A percentile compares a stretch with the other conserved stretches of the same genome.
Evolutionary conservation across 2,888 invertebrate species (phyloP).

Genomic region (Asteroscopus sphinx): DNA sequence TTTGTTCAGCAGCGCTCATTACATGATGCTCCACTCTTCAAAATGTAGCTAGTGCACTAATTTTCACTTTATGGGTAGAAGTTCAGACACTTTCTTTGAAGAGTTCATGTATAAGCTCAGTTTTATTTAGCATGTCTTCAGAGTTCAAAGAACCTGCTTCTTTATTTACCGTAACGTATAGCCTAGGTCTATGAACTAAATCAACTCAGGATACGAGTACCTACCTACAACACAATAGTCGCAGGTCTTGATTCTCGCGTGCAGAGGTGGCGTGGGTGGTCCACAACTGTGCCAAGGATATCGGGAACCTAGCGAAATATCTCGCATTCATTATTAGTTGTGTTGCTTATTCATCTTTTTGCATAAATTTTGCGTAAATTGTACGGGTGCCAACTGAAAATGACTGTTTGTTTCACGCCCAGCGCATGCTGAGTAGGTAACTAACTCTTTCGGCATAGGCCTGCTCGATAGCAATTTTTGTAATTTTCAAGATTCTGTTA

Average conservation of each 20-base stretch:
- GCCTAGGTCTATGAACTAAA: conserved; percentile 36
- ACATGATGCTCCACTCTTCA: too few relatives aligned
- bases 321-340: conserved; percentile 38
- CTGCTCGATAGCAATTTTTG: too few relatives aligned
- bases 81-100: too few relatives aligned
- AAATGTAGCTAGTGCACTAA: too few relatives aligned
- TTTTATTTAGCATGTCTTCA: too few relatives aligned
- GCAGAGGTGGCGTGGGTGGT: conserved; percentile 73
- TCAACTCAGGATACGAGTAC: conserved; percentile 41
- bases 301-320: conserved; percentile 63
- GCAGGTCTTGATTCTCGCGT: conserved; percentile 35
- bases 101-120: too few relatives aligned
- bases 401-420: too few relatives aligned
- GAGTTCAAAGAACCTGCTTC: not conserved
- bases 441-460: too few relatives aligned
- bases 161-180: conserved; percentile 10
- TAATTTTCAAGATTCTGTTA: too few relatives aligned
- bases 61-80: too few relatives aligned
- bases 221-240: conserved; percentile 46
- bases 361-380: conserved; percentile 2
- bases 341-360: conserved; percentile 22
- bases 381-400: too few relatives aligned
- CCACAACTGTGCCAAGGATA: conserved; percentile 80
- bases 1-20: not conserved
- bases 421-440: too few relatives aligned